Evolutionary conservation across 1,140 invertebrate genomes (phyloP), one percentile per base, ranked within the genome.

Genomic region (Lethocerus indicus): DNA sequence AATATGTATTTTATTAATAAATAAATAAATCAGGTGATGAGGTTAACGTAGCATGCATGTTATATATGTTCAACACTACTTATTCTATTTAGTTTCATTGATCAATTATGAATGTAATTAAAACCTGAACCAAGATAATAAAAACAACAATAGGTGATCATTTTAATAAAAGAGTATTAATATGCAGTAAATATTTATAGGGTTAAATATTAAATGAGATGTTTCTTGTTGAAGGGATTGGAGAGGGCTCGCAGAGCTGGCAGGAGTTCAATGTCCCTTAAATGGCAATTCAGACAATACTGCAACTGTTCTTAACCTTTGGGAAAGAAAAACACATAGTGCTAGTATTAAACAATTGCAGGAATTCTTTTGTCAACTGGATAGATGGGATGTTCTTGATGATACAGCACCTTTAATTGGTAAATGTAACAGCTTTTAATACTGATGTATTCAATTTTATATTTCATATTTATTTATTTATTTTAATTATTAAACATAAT

Each of bases 301-400:
- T 26, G 60, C 55, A 13, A 60, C 66, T 43, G 64, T 80, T 16
- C 56, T 80, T 0, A 62, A 64, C 42, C 54, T 67, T 36, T 71
- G 74, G 67, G 59, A 63, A 28, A 59, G 67, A 20, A 61, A 63
- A 40, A 53, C 58, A 1, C 43, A 61, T 20, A 63, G 63, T 16
- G 63, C 66, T 28, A 72, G 65, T 20, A 60, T 79, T 39, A 61
- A 64, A 7, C 60, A 69, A 53, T 63, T 81, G 9, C 61, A 69
- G 52, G 49, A 57, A 27, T 67, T 62, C 56, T 63, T 83, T 5
- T 67, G 71, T 51, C 60, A 69, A 46, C 66, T 82, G 35, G 78
- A 80, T 55, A 67, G 80, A 53, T 79, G 69, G 67, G 79, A 82
- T 63, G 68, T 81, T 35, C 56, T 75, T 14, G 71, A 77, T 52